phyloP scores from a whole-genome alignment of 1,140 invertebrate species.

The Heliconius eleuchia region DNA sequence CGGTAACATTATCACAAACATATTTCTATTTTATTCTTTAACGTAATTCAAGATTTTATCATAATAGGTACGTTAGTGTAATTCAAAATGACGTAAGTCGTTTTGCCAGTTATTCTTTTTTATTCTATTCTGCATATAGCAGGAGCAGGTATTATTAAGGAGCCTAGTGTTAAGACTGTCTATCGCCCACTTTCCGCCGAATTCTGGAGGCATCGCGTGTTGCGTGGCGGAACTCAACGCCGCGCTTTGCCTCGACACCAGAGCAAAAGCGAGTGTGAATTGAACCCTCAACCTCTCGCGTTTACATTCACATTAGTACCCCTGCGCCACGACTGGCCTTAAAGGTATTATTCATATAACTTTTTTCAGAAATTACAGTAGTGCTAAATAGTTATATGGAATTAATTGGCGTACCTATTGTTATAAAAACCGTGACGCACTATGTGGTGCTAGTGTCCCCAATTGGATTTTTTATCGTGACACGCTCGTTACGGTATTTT shows the following conservation, averaged over 20 bases:
- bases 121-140: too few species aligned
- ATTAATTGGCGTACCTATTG: background rate
- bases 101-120: background rate
- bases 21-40: constrained; percentile 2
- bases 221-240: too few species aligned
- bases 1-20: background rate
- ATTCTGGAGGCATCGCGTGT: too few species aligned
- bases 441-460: constrained; percentile 36
- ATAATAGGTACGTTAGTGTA: background rate
- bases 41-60: background rate
- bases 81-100: background rate
- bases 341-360: too few species aligned
- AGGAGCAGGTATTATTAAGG: too few species aligned
- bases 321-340: too few species aligned
- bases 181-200: too few species aligned
- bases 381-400: background rate
- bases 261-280: too few species aligned
- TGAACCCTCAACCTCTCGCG: too few species aligned
- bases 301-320: too few species aligned
- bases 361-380: background rate
- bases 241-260: too few species aligned
- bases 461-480: constrained; percentile 49
- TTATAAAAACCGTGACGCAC: constrained; percentile 28
- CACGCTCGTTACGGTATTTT: constrained; percentile 53
- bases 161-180: too few species aligned